Evolutionary conservation across 1,140 invertebrate genomes (phyloP), one percentile per base, ranked within the genome.

Genomic region (Platyura marginata): DNA sequence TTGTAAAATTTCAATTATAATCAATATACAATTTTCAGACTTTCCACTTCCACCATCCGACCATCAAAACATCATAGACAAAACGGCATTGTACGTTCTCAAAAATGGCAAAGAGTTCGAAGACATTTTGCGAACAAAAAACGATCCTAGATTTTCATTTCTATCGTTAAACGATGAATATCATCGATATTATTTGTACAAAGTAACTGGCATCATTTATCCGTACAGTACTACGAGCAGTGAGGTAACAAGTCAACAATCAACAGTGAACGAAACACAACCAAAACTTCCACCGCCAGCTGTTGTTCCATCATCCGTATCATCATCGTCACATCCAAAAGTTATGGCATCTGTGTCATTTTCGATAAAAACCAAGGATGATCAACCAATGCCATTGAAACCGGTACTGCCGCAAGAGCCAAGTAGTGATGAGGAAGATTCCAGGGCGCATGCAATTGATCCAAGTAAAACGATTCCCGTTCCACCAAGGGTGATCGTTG

Each of bases 51-150:
- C 85, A 15, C 78, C 86, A 0, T 75, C 77, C 9, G 85, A 89
- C 43, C 64, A 88, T 5, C 77, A 85, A 54, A 71, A 83, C 33
- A 82, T 96, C 6, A 88, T 97, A 40, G 89, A 95, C 58, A 93
- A 94, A 66, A 93, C 96, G 77, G 90, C 91, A 2, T 79, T 78
- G 44, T 96, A 96, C 57, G 91, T 96, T 0, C 79, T 82, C 1
- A 91, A 91, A 52, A 96, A 96, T 65, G 93, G 92, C 1, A 69
- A 77, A 38, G 84, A 90, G 49, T 96, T 97, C 62, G 91, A 95
- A 53, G 72, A 76, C 9, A 83, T 88, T 21, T 81, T 95, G 0
- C 79, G 77, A 53, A 77, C 74, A 3, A 92, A 91, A 63, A 79
- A 81, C 13, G 90, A 93, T 60, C 72, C 77, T 1, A 63, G 90